phyloP scores from a whole-genome alignment of 2,797 vertebrate species.

The Vespertilio murinus region DNA sequence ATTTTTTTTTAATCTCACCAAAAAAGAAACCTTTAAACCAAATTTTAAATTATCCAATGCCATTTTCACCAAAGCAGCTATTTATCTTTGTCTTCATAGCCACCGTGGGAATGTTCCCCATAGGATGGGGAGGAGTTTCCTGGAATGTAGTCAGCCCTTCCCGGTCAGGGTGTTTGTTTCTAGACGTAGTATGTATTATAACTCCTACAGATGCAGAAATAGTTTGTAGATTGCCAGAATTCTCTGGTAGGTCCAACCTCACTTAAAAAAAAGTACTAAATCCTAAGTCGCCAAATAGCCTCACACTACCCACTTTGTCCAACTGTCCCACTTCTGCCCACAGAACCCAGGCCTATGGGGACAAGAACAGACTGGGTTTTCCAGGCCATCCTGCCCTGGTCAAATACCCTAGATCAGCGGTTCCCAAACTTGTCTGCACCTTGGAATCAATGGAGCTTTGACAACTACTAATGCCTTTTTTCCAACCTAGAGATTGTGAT shows the following conservation, averaged over 20 bases:
- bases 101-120: neutral
- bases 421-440: too few relatives aligned
- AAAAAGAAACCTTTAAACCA: neutral
- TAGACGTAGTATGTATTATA: neutral
- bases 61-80: neutral
- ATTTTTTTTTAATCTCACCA: neutral
- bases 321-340: too few relatives aligned
- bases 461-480: too few relatives aligned
- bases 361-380: neutral
- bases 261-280: neutral
- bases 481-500: too few relatives aligned
- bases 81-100: neutral
- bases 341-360: neutral
- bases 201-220: neutral
- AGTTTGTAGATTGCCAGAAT: neutral
- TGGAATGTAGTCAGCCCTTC: neutral
- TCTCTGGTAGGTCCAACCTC: too few relatives aligned
- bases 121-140: neutral
- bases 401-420: neutral
- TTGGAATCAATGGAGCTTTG: too few relatives aligned
- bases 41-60: neutral
- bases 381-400: neutral
- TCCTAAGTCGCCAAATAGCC: neutral
- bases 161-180: neutral
- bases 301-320: neutral